Base-by-base conservation (phyloP, 2,797 vertebrate genomes). In the Liparis tanakae region DNA sequence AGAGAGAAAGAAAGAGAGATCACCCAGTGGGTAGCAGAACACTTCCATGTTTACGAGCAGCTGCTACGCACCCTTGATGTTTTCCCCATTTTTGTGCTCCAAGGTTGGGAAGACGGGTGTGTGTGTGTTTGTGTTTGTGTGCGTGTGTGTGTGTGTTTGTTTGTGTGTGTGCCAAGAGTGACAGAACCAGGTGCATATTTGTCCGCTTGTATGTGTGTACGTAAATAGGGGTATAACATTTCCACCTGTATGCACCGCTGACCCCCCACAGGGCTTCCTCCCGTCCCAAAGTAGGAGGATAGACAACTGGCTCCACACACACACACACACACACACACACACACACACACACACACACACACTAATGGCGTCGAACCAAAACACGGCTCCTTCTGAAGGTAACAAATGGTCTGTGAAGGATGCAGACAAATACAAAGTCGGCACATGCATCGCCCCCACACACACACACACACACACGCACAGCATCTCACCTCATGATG, bases 401-500 rank as follows among this genome's bases (percentile, higher is more conserved):
- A 68, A 64, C 88, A 90, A 62, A 85, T 84, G 81, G 82, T 51
- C 61, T 43, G 22, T 61, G 65, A 48, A 57, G 30, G 61, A 36
- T 50, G 30, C 8, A 50, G 53, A 67, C 41, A 2, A 56, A 53
- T 36, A 55, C 50, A 62, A 33, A 41, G 37, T 48, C n/a, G 30
- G 44, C 64, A 46, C 43, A 54, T 0, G 59, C 57, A 72, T 3
- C 0, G 33, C 18, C 44, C 39, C 36, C 57, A 72, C 44, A 44
- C 36, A 80, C 51, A 76, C 46, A 77, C 7, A 65, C n/a, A 61
- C 0, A 58, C 46, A 66, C 50, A 70, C 39, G 62, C 67, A 57
- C 54, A 18, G 5, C 61, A 3, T 7, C 85, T 87, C 93, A 99
- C 98, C 98, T 98, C 92, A 99, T 93, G 81, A 99, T 98, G 92